Evolutionary conservation across 2,888 invertebrate genomes (phyloP).

Genomic region (Lasiommata megera): DNA sequence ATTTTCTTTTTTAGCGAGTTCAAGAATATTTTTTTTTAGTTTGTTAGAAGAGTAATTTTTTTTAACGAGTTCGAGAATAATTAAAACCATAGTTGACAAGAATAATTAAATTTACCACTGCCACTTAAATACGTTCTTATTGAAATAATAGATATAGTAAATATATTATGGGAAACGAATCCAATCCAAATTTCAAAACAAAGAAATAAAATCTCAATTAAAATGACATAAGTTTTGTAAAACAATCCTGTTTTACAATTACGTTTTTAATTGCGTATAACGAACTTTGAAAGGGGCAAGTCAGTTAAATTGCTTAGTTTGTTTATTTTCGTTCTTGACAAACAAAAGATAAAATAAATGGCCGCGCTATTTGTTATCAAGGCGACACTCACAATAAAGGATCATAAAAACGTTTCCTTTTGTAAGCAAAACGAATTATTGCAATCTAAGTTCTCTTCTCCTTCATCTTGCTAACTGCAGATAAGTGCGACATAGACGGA

Average conservation of each 20-base stretch:
- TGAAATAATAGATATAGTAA: no score
- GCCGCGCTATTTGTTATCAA: conserved; percentile 4
- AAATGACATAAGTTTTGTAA: no score
- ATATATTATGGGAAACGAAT: no score
- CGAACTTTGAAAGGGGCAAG: conserved; percentile 14
- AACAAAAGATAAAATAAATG: conserved; percentile 18
- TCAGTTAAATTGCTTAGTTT: conserved; percentile 13
- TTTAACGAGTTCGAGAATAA: no score
- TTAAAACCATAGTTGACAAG: no score
- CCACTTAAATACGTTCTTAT: no score
- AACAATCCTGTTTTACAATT: not conserved
- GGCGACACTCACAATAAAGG: conserved; percentile 15
- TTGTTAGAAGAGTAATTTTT: no score
- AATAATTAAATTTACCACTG: no score
- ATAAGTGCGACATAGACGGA: conserved; percentile 6
- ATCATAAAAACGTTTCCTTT: conserved; percentile 15
- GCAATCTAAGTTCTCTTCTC: conserved; percentile 10
- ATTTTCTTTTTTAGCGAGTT: no score
- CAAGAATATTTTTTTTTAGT: no score
- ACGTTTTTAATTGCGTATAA: conserved; percentile 11
- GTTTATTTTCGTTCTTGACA: conserved; percentile 19
- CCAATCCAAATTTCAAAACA: not conserved
- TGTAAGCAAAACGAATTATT: conserved; percentile 16
- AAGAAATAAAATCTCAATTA: not conserved
- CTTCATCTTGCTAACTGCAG: not conserved